phyloP scores from a whole-genome alignment of 2,113 vertebrate genomes.

The Oncorhynchus mykiss region DNA sequence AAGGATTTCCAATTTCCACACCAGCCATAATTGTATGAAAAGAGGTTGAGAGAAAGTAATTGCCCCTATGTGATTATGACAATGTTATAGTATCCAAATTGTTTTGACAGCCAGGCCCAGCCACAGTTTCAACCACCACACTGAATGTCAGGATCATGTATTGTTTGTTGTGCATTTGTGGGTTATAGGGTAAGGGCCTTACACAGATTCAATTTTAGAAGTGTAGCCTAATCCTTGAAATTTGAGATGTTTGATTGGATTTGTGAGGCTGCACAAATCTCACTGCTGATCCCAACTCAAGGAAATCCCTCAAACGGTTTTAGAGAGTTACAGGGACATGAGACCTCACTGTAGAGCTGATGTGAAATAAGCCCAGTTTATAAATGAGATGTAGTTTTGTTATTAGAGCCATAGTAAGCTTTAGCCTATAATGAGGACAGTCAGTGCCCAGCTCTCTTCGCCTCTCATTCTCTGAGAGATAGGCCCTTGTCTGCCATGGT shows the following conservation, averaged over 20 bases:
- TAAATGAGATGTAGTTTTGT: not conserved
- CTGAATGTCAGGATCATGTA: slow-evolving; percentile 5
- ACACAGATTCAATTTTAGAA: slow-evolving; percentile 21
- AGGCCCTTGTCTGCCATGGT: too few relatives aligned
- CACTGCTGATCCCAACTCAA: slow-evolving; percentile 17
- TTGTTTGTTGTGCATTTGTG: slow-evolving; percentile 10
- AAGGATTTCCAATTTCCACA: slow-evolving; percentile 14
- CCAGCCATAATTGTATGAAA: slow-evolving; percentile 9
- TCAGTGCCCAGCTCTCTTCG: not conserved
- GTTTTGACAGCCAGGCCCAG: not conserved
- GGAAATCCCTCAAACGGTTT: slow-evolving; percentile 8
- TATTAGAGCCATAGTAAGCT: not conserved
- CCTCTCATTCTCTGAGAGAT: too few relatives aligned
- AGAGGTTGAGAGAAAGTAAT: not conserved
- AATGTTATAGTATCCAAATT: not conserved
- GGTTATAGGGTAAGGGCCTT: slow-evolving; percentile 17
- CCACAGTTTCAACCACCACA: not conserved
- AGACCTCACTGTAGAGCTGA: not conserved
- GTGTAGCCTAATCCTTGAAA: slow-evolving; percentile 30
- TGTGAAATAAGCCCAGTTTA: not conserved
- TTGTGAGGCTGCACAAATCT: slow-evolving; percentile 21
- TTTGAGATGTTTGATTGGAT: slow-evolving; percentile 37
- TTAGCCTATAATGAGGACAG: not conserved
- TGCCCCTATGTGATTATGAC: not conserved
- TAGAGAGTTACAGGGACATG: not conserved